Percentiles rank a stretch among this genome's conserved stretches.
phyloP scores from a whole-genome alignment of 2,888 invertebrate genomes.

The Lucinisca nassula region DNA sequence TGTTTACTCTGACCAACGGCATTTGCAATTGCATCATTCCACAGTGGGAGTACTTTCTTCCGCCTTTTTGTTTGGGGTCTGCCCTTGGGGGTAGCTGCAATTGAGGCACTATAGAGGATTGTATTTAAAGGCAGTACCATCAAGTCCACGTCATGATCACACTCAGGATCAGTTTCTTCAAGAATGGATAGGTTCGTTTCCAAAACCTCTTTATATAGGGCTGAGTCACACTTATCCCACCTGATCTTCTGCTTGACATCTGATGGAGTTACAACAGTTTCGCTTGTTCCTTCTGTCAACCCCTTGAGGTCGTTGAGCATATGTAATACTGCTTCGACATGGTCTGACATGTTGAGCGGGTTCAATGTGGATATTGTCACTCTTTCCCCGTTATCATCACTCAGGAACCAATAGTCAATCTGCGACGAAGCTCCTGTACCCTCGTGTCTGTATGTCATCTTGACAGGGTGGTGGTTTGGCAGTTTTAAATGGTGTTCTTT shows the following conservation, averaged over 20 bases:
- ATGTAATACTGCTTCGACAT: neutral
- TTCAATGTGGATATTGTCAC: neutral
- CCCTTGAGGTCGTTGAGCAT: neutral
- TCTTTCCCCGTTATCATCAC: neutral
- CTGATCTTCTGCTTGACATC: neutral
- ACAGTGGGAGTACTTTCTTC: neutral
- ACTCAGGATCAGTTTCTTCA: neutral
- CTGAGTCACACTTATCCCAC: neutral
- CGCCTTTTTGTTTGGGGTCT: neutral
- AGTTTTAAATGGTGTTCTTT: neutral
- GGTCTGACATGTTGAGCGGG: neutral
- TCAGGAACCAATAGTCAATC: slow-evolving; percentile 10
- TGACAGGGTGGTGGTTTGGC: neutral
- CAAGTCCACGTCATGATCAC: neutral
- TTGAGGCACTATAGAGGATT: neutral
- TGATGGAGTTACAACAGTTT: neutral
- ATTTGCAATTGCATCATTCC: neutral
- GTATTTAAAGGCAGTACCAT: neutral
- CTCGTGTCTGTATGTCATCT: neutral
- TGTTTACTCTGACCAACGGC: neutral
- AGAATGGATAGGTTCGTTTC: neutral
- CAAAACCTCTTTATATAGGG: neutral
- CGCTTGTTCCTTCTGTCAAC: no score
- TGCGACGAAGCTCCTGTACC: neutral
- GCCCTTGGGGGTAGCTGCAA: neutral